phyloP scores from a whole-genome alignment of 2,797 vertebrate genomes.

The Rhinichthys osculus region DNA sequence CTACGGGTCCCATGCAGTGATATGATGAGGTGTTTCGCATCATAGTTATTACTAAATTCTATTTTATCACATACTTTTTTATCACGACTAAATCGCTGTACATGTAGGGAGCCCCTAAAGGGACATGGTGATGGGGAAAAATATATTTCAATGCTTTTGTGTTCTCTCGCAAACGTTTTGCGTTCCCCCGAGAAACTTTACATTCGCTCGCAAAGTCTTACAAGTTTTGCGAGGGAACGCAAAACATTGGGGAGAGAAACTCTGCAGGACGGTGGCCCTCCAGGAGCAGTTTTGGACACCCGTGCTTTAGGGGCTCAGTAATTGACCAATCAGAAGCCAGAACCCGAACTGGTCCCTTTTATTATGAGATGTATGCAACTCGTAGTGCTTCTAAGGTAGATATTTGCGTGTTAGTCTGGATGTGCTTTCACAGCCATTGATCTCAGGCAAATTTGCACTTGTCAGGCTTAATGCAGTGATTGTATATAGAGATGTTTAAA shows the following conservation, averaged over 20 bases:
- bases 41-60: not conserved
- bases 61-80: not conserved
- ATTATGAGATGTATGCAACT: not conserved
- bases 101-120: too few species aligned
- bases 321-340: not conserved
- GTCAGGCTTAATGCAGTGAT: slow-evolving; percentile 40
- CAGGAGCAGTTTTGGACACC: not conserved
- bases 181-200: too few species aligned
- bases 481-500: slow-evolving; percentile 36
- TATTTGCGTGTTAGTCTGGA: slow-evolving; percentile 10
- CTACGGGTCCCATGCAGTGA: not conserved
- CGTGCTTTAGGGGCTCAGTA: not conserved
- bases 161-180: too few species aligned
- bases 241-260: too few species aligned
- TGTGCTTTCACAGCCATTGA: slow-evolving; percentile 23
- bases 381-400: not conserved
- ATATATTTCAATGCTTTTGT: too few species aligned
- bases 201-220: too few species aligned
- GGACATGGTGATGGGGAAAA: too few species aligned
- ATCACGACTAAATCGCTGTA: not conserved
- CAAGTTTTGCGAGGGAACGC: too few species aligned
- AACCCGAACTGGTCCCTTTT: not conserved
- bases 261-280: not conserved
- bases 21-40: not conserved
- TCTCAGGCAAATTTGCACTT: slow-evolving; percentile 27